Conservation (phyloP, 2,113 vertebrate genomes). For the Condylura cristata region DNA sequence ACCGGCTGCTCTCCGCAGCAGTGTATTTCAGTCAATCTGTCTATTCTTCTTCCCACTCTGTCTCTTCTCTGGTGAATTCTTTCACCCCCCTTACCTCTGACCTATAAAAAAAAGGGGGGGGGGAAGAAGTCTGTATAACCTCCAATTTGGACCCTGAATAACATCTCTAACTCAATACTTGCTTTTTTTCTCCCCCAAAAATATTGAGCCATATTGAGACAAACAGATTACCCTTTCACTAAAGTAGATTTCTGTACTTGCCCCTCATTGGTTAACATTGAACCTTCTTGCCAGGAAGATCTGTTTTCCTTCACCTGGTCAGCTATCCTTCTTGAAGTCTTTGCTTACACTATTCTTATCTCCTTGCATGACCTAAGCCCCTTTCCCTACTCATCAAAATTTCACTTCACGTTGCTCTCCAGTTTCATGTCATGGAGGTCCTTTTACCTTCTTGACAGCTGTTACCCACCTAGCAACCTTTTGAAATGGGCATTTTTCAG, state of each 20-base stretch:
- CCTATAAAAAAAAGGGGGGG: no score
- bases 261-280: not conserved
- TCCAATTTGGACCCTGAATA: not conserved
- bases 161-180: not conserved
- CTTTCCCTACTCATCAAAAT: not conserved
- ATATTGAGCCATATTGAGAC: not conserved
- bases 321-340: not conserved
- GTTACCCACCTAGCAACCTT: not conserved
- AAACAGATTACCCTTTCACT: not conserved
- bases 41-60: no score
- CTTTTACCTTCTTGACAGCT: not conserved
- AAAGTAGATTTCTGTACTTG: not conserved
- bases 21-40: no score
- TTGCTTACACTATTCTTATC: not conserved
- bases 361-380: not conserved
- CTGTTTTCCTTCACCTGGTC: not conserved
- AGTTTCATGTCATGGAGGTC: not conserved
- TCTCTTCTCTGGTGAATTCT: no score
- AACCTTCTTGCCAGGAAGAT: not conserved
- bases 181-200: not conserved
- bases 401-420: not conserved
- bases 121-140: not conserved
- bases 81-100: no score
- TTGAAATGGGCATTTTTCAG: constrained; percentile 15
- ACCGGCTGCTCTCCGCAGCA: no score